Evolutionary conservation across 2,888 invertebrate species (phyloP).

Genomic region (Acleris laterana): DNA sequence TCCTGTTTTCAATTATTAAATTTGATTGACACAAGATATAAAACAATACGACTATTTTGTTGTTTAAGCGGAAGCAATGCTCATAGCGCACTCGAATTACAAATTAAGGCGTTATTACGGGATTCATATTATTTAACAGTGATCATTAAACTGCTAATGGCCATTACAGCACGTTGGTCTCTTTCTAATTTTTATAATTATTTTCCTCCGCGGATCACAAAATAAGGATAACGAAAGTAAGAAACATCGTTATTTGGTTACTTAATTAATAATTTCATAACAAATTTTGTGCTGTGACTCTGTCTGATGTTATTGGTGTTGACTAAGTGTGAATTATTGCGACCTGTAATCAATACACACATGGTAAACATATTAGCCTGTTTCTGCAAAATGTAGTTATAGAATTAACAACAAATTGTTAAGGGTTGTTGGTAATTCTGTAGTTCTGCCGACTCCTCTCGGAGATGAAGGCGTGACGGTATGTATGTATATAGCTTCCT

Average conservation of each 20-base stretch:
- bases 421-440: too few relatives aligned
- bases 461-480: too few relatives aligned
- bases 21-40: too few relatives aligned
- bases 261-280: background rate
- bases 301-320: too few relatives aligned
- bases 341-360: too few relatives aligned
- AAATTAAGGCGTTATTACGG: conserved; percentile 15
- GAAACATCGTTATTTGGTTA: background rate
- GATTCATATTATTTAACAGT: conserved; percentile 21
- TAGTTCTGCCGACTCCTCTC: too few relatives aligned
- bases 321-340: too few relatives aligned
- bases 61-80: background rate
- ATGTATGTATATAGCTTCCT: too few relatives aligned
- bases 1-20: too few relatives aligned
- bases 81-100: conserved; percentile 5
- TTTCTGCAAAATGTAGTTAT: too few relatives aligned
- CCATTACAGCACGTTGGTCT: conserved; percentile 16
- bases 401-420: too few relatives aligned
- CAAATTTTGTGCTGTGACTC: background rate
- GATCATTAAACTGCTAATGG: conserved; percentile 24
- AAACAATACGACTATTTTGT: background rate
- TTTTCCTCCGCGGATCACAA: background rate
- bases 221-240: background rate
- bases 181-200: conserved; percentile 7
- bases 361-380: too few relatives aligned